These are phyloP conservation scores for Drosophila yooni DNA, from an alignment of 2,888 invertebrate genomes.

Conservation along the genomic window DNA sequence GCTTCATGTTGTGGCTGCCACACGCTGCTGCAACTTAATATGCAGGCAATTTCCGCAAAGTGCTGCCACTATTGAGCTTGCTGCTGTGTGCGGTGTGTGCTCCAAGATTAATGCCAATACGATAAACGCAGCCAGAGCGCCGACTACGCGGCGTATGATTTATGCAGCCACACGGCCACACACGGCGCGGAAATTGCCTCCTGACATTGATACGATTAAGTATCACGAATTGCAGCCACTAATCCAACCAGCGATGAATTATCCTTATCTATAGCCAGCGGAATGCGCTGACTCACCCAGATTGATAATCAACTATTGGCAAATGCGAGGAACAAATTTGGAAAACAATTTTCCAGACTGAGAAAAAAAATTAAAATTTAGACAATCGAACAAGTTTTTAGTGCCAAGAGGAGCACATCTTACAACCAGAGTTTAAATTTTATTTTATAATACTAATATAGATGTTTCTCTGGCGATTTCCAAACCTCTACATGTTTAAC, in stretches of 20 bases:
- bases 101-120: slow-evolving; percentile 78
- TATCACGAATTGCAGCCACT: slow-evolving; percentile 28
- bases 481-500: background rate
- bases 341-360: background rate
- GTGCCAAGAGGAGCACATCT: background rate
- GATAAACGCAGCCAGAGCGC: slow-evolving; percentile 59
- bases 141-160: slow-evolving; percentile 55
- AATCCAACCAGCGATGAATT: slow-evolving; percentile 14
- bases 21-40: slow-evolving; percentile 65
- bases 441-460: too few relatives aligned
- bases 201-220: slow-evolving; percentile 70
- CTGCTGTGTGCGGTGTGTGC: slow-evolving; percentile 5
- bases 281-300: background rate
- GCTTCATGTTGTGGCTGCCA: slow-evolving; percentile 28
- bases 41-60: slow-evolving; percentile 79
- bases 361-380: background rate
- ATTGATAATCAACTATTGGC: background rate
- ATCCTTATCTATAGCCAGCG: background rate
- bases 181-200: slow-evolving; percentile 66
- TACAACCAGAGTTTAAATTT: too few relatives aligned
- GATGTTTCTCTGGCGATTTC: too few relatives aligned
- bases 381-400: background rate
- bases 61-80: slow-evolving; percentile 44
- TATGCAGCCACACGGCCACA: slow-evolving; percentile 56
- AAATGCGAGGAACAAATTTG: background rate